phyloP scores from a whole-genome alignment of 2,797 vertebrate species.

The Pygocentrus nattereri region DNA sequence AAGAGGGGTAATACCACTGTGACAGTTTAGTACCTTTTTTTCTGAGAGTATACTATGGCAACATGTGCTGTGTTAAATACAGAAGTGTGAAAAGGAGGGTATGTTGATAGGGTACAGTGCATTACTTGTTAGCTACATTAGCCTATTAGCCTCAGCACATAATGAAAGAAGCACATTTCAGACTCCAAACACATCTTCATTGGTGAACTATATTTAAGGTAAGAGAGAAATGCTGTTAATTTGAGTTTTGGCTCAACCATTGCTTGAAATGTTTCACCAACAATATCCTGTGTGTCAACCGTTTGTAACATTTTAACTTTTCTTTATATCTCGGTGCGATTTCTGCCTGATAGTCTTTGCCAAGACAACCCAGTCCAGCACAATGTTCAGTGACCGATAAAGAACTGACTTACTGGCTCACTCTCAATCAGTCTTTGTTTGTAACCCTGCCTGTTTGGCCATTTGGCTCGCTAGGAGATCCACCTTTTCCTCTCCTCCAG shows the following conservation, averaged over 20 bases:
- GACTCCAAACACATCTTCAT: too few relatives aligned
- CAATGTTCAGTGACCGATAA: neutral
- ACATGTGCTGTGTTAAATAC: too few relatives aligned
- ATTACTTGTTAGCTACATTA: too few relatives aligned
- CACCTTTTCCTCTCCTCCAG: slow-evolving; percentile 50
- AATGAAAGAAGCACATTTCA: too few relatives aligned
- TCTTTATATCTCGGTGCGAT: too few relatives aligned
- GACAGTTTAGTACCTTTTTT: too few relatives aligned
- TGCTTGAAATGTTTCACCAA: neutral
- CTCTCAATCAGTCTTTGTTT: slow-evolving; percentile 5
- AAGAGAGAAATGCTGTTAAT: neutral
- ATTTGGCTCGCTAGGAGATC: slow-evolving; percentile 46
- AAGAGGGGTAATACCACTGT: too few relatives aligned
- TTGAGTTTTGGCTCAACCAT: neutral
- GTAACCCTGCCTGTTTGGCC: slow-evolving; percentile 9
- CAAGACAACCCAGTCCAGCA: neutral
- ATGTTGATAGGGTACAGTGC: too few relatives aligned
- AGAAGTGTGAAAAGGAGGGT: too few relatives aligned
- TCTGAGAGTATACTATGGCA: too few relatives aligned
- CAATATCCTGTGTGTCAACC: neutral
- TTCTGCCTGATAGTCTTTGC: neutral
- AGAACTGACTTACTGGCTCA: neutral
- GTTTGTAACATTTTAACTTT: neutral
- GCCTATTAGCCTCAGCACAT: too few relatives aligned
- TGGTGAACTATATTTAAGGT: too few relatives aligned